phyloP scores from a whole-genome alignment of 2,113 vertebrate species.

The Hemicordylus capensis region DNA sequence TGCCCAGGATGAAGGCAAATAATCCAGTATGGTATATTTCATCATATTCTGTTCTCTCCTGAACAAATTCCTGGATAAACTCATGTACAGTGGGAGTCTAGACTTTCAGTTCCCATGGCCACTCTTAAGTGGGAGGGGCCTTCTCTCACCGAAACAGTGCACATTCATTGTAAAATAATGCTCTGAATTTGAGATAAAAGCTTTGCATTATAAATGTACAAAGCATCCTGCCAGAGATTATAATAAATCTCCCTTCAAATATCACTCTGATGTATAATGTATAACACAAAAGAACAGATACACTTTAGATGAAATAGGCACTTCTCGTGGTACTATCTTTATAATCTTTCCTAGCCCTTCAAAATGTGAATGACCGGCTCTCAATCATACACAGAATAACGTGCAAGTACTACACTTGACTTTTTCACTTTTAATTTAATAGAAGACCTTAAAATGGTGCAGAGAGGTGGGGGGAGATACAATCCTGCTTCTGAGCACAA shows the following conservation, averaged over 20 bases:
- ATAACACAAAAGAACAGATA: constrained; percentile 68
- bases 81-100: not conserved
- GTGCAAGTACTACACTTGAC: constrained; percentile 37
- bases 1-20: not conserved
- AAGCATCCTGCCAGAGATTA: constrained; percentile 66
- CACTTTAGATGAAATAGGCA: constrained; percentile 62
- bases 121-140: constrained; percentile 34
- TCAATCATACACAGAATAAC: constrained; percentile 44
- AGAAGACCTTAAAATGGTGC: constrained; percentile 37
- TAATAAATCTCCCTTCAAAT: constrained; percentile 75
- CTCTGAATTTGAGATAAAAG: constrained; percentile 76
- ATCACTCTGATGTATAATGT: constrained; percentile 74
- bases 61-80: no score
- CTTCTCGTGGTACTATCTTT: constrained; percentile 32
- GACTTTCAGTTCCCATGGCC: constrained; percentile 22
- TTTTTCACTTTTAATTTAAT: constrained; percentile 51
- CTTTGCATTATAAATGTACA: constrained; percentile 77
- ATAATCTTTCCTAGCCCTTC: constrained; percentile 53
- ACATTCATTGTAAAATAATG: constrained; percentile 71
- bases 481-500: constrained; percentile 28
- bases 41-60: not conserved
- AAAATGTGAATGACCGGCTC: constrained; percentile 39
- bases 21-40: no score
- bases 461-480: not conserved
- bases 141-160: constrained; percentile 48